phyloP scores from a whole-genome alignment of 2,797 vertebrate species.

The Pristis pectinata region DNA sequence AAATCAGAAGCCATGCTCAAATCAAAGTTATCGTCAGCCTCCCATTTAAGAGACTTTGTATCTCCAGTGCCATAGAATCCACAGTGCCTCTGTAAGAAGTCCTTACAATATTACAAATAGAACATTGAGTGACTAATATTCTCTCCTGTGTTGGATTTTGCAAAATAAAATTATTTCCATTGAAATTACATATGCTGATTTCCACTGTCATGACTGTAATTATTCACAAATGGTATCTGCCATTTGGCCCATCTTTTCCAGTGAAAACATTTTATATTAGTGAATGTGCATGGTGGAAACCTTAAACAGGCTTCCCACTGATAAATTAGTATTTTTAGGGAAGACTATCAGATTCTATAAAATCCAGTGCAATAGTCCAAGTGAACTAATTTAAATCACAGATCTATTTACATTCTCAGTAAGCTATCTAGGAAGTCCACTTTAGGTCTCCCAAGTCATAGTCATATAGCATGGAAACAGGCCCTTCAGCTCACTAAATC shows the following conservation, averaged over 20 bases:
- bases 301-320: neutral
- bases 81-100: neutral
- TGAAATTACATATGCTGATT: neutral
- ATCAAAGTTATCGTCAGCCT: neutral
- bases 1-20: neutral
- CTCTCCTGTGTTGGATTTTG: neutral
- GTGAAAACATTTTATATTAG: neutral
- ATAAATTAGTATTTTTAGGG: neutral
- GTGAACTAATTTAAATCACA: neutral
- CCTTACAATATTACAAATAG: no score
- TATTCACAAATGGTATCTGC: neutral
- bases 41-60: neutral
- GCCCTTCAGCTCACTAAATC: no score
- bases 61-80: neutral
- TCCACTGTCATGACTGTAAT: neutral
- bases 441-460: no score
- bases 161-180: neutral
- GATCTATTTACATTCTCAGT: neutral
- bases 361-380: neutral
- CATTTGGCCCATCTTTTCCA: neutral
- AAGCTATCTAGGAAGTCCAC: neutral
- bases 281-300: neutral
- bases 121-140: neutral
- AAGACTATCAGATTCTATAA: neutral
- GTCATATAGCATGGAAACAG: no score